Conservation (phyloP, 2,888 invertebrate genomes). For the Phoenoteleia sp. region DNA sequence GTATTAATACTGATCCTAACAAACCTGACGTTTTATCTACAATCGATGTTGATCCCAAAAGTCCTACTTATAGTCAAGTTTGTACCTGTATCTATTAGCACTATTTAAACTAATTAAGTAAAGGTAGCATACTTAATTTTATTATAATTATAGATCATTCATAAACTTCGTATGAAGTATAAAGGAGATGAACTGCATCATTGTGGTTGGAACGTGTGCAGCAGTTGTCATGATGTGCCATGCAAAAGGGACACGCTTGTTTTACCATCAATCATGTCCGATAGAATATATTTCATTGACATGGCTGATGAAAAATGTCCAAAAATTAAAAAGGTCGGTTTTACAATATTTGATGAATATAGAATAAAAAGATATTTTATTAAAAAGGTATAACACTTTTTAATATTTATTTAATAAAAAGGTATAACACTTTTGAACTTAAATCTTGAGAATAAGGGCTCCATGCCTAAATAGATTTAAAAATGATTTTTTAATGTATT, state of each 20-base stretch:
- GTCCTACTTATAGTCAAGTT: slow-evolving; percentile 94
- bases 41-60: slow-evolving; percentile 96
- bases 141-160: slow-evolving; percentile 92
- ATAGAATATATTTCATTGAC: slow-evolving; percentile 95
- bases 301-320: slow-evolving; percentile 92
- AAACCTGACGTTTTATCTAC: slow-evolving; percentile 96
- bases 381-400: too few species aligned
- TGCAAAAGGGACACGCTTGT: slow-evolving; percentile 92
- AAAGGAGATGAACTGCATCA: slow-evolving; percentile 97
- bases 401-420: too few species aligned
- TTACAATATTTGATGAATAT: neutral
- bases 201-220: slow-evolving; percentile 98
- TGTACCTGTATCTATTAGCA: neutral
- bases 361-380: too few species aligned
- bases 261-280: slow-evolving; percentile 93
- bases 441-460: neutral
- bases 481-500: too few species aligned
- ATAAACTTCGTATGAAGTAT: slow-evolving; percentile 93
- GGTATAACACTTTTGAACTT: too few species aligned
- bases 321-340: slow-evolving; percentile 90
- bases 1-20: slow-evolving; percentile 92
- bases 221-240: slow-evolving; percentile 92
- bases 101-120: too few species aligned
- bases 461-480: too few species aligned
- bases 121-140: too few species aligned